Base-by-base conservation (phyloP, 2,888 invertebrate species). In the Tuta absoluta region DNA sequence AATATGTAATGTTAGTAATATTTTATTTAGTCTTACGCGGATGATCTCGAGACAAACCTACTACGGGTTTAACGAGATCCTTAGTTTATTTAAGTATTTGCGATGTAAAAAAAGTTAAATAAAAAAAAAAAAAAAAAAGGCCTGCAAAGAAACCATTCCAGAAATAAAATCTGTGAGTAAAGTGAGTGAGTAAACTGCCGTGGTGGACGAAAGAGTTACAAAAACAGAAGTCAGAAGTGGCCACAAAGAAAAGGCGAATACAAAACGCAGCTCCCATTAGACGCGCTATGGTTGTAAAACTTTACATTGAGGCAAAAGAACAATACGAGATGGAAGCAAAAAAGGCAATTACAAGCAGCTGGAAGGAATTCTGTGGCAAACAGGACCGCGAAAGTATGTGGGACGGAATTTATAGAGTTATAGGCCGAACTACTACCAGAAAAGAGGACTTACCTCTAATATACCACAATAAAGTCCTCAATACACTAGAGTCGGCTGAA, bases 171-270 rank as follows among this genome's bases (percentile, higher is more conserved):
- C 14, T 14, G 49, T 4, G 11, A 11, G n/a, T n/a, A n/a, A n/a
- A n/a, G n/a, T n/a, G n/a, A n/a, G n/a, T n/a, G n/a, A n/a, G 28
- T 10, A 62, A 17, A 21, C 1, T 62, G 21, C 62, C 62, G 33
- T 62, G 62, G 62, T 62, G 62, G 62, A 48, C 60, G n/a, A 48
- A 60, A 0, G 60, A 45, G 10, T 23, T 60, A 1, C 45, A 0
- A 0, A n/a, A 0, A 0, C 45, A 48, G 48, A 60, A 60, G 10
- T 12, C 10, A 0, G 17, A 24, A 24, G 60, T 60, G 5, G n/a
- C 24, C 3, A 60, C 60, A 4, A 48, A 1, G 24, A 45, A 48
- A 10, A 14, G 60, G 0, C 10, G 60, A 10, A 60, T 60, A 0
- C 23, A 28, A 23, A n/a, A 28, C 17, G 60, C 48, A 12, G 60